These are phyloP conservation scores for Apamea epomidion DNA, from an alignment of 2,888 invertebrate species.

Conservation along the genomic window DNA sequence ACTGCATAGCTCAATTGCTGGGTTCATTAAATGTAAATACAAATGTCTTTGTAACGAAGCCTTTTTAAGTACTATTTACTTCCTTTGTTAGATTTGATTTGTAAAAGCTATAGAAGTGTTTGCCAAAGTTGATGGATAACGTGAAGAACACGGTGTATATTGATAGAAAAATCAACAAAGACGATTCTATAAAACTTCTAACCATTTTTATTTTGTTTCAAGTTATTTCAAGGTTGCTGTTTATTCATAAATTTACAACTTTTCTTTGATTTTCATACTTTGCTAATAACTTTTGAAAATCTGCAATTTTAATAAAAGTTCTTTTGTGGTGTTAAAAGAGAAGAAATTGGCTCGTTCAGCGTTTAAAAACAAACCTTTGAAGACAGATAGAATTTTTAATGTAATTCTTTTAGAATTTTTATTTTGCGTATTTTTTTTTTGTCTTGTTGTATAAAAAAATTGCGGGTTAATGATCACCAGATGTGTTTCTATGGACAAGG, in stretches of 20 bases:
- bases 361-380: conserved; percentile 38
- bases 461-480: conserved; percentile 3
- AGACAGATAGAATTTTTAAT: conserved; percentile 24
- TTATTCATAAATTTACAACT: neutral
- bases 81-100: too few species aligned
- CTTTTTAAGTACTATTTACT: too few species aligned
- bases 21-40: too few species aligned
- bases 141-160: neutral
- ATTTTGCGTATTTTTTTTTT: neutral
- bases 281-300: conserved; percentile 5
- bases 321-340: neutral
- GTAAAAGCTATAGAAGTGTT: too few species aligned
- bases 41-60: too few species aligned
- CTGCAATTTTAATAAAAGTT: conserved; percentile 27
- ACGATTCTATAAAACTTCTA: neutral
- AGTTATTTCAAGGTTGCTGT: conserved; percentile 12
- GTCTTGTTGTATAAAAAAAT: neutral
- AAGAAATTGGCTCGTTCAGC: conserved; percentile 20
- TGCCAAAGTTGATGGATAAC: too few species aligned
- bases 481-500: neutral
- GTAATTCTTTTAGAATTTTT: conserved; percentile 10
- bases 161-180: too few species aligned
- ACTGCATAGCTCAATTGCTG: too few species aligned
- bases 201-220: neutral
- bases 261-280: conserved; percentile 17